Base-by-base conservation (phyloP, 2,797 vertebrate species). In the Sandelia bainsii region DNA sequence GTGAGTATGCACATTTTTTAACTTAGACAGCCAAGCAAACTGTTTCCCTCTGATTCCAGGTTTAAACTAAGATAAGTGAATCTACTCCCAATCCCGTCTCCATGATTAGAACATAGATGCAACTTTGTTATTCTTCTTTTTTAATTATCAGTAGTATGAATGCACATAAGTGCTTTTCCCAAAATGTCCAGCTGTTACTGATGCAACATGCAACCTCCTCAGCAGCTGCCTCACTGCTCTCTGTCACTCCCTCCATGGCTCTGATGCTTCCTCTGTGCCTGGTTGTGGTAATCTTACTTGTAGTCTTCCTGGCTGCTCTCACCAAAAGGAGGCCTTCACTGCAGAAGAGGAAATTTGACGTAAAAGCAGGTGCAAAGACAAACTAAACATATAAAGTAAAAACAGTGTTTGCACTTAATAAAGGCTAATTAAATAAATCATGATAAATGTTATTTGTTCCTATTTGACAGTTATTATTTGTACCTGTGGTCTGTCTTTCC, bases 201-300 rank as follows among this genome's bases (percentile, higher is more conserved):
- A 65, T 34, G 45, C 37, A 6, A 7, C 16, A 58, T 17, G 29
- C 27, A 23, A 10, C 39, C 2, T 77, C 20, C 37, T n/a, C 77
- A 93, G 91, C 77, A 11, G 27, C 6, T 6, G 6, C 62, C n/a
- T 3, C n/a, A 0, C 29, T 42, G 3, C 13, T 0, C 29, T 57
- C 75, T 0, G 16, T 45, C 25, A 17, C 45, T 17, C 22, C 74
- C 6, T 64, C 85, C 34, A 13, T 90, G 75, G 53, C 79, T 44
- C 23, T 92, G 52, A 25, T 92, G 12, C 60, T 94, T n/a, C 87
- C 85, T 1, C 39, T 93, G 23, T 64, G 79, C 53, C 54, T 94
- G 40, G 42, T 75, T 23, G 50, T 78, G 11, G 58, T 23, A 1
- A 58, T 37, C 44, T 12, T 85, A 14, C 5, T 90, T 37, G 59